Conservation (phyloP, 2,113 vertebrate species). For the Misgurnus anguillicaudatus region DNA sequence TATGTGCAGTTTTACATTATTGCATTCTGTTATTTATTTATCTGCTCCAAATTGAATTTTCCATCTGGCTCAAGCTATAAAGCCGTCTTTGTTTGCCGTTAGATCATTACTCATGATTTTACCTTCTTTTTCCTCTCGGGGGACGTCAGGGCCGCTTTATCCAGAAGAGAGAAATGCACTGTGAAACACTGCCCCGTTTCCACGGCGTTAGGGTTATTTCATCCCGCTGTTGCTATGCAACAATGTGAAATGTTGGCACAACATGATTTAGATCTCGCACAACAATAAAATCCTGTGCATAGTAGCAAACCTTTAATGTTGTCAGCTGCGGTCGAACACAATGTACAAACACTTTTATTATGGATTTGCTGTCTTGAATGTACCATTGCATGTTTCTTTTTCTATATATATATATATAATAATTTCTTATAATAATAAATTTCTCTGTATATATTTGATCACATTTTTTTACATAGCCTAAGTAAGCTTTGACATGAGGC, state of each 20-base stretch:
- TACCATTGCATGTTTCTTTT: background rate
- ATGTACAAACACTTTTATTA: conserved; percentile 40
- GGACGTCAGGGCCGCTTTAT: conserved; percentile 56
- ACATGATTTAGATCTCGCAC: conserved; percentile 60
- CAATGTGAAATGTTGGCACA: conserved; percentile 64
- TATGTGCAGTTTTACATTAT: conserved; percentile 61
- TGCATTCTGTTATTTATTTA: conserved; percentile 61
- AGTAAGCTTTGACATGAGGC: background rate
- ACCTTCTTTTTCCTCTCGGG: conserved; percentile 53
- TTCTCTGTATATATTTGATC: conserved; percentile 18
- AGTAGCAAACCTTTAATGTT: conserved; percentile 54
- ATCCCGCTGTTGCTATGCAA: conserved; percentile 59
- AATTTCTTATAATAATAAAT: background rate
- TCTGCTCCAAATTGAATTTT: conserved; percentile 58
- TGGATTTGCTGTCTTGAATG: conserved; percentile 24
- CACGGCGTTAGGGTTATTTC: conserved; percentile 59
- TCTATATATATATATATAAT: too few species aligned
- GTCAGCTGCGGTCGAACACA: conserved; percentile 26
- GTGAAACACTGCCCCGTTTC: conserved; percentile 56
- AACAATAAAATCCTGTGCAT: conserved; percentile 55
- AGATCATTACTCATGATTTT: conserved; percentile 59
- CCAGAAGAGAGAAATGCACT: conserved; percentile 54
- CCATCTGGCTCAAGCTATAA: conserved; percentile 57
- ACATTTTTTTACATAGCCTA: background rate
- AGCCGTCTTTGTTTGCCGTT: conserved; percentile 53